These are phyloP conservation scores for Atethmia centrago DNA, from an alignment of 2,888 invertebrate species.

Conservation along the genomic window DNA sequence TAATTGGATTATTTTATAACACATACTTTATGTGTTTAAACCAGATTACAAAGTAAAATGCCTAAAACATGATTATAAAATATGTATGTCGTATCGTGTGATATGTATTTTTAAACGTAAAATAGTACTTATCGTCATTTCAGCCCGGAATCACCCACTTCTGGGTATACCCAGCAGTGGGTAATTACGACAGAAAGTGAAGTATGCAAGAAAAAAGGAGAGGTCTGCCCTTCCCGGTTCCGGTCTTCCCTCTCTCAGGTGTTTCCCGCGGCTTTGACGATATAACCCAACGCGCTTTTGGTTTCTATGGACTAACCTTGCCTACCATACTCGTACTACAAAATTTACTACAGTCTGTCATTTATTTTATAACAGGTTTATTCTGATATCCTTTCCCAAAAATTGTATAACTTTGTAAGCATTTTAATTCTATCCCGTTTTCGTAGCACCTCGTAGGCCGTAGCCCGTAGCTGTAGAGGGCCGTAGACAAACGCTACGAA, in stretches of 20 bases:
- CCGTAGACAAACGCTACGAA: constrained; percentile 28
- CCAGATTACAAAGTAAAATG: not conserved
- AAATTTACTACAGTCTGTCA: too few relatives aligned
- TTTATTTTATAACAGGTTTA: not conserved
- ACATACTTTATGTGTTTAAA: not conserved
- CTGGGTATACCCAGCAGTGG: too few relatives aligned
- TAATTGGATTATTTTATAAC: not conserved
- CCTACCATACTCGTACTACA: too few relatives aligned
- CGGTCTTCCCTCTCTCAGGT: too few relatives aligned
- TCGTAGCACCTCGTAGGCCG: constrained; percentile 48
- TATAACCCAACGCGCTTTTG: too few relatives aligned
- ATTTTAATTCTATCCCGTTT: constrained; percentile 22
- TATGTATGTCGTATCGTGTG: not conserved
- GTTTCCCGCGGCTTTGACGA: too few relatives aligned
- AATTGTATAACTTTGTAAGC: rapidly evolving
- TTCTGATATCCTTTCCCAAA: not conserved
- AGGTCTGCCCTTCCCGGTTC: too few relatives aligned
- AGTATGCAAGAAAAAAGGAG: too few relatives aligned
- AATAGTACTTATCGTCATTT: not conserved
- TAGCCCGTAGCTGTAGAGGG: constrained; percentile 32
- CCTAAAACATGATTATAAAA: constrained; percentile 15
- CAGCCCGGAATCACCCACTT: too few relatives aligned
- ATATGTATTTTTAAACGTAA: not conserved
- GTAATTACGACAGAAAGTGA: too few relatives aligned
- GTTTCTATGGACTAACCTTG: too few relatives aligned